Base-by-base conservation (phyloP, 2,888 invertebrate species). In the Cataglyphis altisquamis region DNA sequence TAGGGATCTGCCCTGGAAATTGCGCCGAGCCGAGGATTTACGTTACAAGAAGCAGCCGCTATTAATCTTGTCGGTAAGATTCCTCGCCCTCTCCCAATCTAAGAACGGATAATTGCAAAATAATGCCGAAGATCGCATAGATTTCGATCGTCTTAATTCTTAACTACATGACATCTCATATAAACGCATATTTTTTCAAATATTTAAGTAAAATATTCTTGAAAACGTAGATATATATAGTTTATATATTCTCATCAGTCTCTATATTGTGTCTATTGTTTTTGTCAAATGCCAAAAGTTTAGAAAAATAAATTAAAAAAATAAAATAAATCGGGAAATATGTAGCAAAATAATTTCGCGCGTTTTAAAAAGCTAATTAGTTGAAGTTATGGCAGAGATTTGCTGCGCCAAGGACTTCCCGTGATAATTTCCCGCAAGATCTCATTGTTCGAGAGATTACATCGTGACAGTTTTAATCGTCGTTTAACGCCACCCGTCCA, bases 1-100 rank as follows among this genome's bases (percentile, higher is more conserved):
- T 87, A 83, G 82, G 83, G 89, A 87, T 89, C 86, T 81, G 73
- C 72, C 74, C 81, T 81, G 78, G 80, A 86, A 82, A 88, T 87
- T 89, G 82, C 87, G 66, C 78, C 77, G 78, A 60, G 52, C 66
- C 45, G 74, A 70, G 86, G 83, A 89, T 89, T 87, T 85, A 87
- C 85, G 85, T 84, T 72, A 78, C 82, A 77, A 83, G 81, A 82
- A 85, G 86, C 86, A 77, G 68, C 62, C 64, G 48, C 87, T 80
- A 83, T 87, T 86, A 83, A 83, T 83, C 84, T 82, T 66, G 75
- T 68, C 77, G 77, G 78, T 18, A 52, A 36, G 68, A 48, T 5
- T 18, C 45, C 48, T 48, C 48, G 5, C 6, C 18, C 18, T 3
- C 48, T 10, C 41, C 29, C 57, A 55, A 68, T 77, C 74, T 75